Evolutionary conservation across 2,888 invertebrate genomes (phyloP), one percentile per base, ranked within the genome.

Genomic region (Cantharis flavilabris): DNA sequence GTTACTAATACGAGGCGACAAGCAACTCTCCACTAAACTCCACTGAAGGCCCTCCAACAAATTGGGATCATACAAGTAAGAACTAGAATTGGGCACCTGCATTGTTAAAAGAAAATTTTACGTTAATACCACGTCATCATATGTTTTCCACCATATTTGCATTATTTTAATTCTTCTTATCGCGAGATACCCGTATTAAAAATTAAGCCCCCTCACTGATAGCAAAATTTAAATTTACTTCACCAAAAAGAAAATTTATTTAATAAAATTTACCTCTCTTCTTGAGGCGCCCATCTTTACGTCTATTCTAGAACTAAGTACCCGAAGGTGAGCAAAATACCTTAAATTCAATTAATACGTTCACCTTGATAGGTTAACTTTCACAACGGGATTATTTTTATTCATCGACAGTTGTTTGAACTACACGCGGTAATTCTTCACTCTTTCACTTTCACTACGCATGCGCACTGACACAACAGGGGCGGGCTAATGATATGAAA

Each of bases 1-100:
- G 14, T 94, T 93, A 75, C 92, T 92, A 79, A 96, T 93, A 76
- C 90, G 90, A 10, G 94, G 94, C 83, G 92, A 92, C 83, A 95
- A 93, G 77, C 88, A 90, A 0, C 92, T 92, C 65, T 91, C 90
- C 80, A 92, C 92, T 78, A 91, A 91, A 81, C 88, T 89, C 85
- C 94, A 93, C 85, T 95, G 92, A 78, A 96, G 87, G 77, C 91
- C 89, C 74, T 91, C 87, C 69, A 96, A 88, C 73, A 96, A 84
- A 74, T 90, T 90, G 3, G 94, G 93, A 84, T 94, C 91, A 83
- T 92, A 96, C 23, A 96, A 89, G 80, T 82, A 84, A 2, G 70
- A 70, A 23, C 75, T 73, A 49, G 63, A 63, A 20, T 62, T 23
- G 64, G 69, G 63, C 26, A 28, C 77, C 77, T 77, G 62, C 49